Conservation (phyloP, 2,113 vertebrate species). For the Oryzias melastigma region DNA sequence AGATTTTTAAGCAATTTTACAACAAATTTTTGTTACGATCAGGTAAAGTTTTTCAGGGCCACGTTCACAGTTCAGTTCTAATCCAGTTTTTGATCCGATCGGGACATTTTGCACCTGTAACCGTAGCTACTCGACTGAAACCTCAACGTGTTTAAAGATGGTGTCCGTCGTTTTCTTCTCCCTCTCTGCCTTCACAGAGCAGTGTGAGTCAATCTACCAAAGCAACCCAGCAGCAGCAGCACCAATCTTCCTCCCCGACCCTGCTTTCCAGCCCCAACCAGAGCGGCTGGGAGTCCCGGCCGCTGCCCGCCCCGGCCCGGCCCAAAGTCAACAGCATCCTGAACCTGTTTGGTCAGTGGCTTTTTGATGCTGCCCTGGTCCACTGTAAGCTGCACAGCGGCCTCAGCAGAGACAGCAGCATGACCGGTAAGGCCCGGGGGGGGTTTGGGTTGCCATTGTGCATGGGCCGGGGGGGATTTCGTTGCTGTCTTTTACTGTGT, state of each 20-base stretch:
- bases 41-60: too few species aligned
- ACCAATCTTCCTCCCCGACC: slow-evolving; percentile 87
- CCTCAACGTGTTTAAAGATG: too few species aligned
- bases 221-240: slow-evolving; percentile 82
- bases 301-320: slow-evolving; percentile 88
- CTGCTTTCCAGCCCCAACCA: slow-evolving; percentile 93
- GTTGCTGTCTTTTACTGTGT: slow-evolving; percentile 44
- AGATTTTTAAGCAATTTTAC: too few species aligned
- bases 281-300: slow-evolving; percentile 89
- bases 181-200: slow-evolving; percentile 66
- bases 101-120: too few species aligned
- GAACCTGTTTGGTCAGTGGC: slow-evolving; percentile 96
- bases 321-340: slow-evolving; percentile 98
- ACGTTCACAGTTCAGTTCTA: too few species aligned
- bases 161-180: not conserved
- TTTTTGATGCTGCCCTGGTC: slow-evolving; percentile 94
- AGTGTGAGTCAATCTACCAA: slow-evolving; percentile 85
- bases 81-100: too few species aligned
- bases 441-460: slow-evolving; percentile 22
- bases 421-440: slow-evolving; percentile 87
- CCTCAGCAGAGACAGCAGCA: slow-evolving; percentile 92
- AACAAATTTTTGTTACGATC: too few species aligned
- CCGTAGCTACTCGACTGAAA: too few species aligned
- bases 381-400: slow-evolving; percentile 97
- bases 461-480: slow-evolving; percentile 63